These are phyloP conservation scores for Eutolmus rufibarbis DNA, from an alignment of 2,888 invertebrate species.

Conservation along the genomic window DNA sequence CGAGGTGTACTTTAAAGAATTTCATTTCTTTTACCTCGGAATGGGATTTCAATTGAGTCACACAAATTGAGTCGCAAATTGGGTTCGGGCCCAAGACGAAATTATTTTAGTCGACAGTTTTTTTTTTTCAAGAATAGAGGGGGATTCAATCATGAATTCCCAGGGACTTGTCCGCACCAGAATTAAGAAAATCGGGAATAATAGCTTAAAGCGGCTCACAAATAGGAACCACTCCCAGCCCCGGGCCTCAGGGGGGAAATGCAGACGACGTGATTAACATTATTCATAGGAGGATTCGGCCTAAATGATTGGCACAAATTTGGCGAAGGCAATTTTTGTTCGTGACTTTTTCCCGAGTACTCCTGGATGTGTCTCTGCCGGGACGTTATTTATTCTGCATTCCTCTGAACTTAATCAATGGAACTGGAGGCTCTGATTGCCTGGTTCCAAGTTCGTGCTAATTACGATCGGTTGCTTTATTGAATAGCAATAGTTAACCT, in stretches of 20 bases:
- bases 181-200: neutral
- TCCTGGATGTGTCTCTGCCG: neutral
- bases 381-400: neutral
- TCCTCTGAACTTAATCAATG: neutral
- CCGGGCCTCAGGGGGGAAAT: neutral
- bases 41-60: constrained; percentile 28
- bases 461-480: neutral
- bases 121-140: neutral
- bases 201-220: neutral
- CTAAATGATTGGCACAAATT: neutral
- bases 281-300: neutral
- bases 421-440: neutral
- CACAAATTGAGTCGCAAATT: constrained; percentile 33
- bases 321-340: neutral
- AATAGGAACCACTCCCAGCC: neutral
- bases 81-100: constrained; percentile 7
- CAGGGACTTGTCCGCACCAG: neutral
- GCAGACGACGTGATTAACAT: neutral
- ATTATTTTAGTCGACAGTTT: neutral
- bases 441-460: neutral
- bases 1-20: constrained; percentile 29
- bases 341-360: neutral
- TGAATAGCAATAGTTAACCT: neutral
- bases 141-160: neutral
- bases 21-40: neutral